Base-by-base conservation (phyloP, 2,113 vertebrate species). In the Hydrochoerus hydrochaeris region DNA sequence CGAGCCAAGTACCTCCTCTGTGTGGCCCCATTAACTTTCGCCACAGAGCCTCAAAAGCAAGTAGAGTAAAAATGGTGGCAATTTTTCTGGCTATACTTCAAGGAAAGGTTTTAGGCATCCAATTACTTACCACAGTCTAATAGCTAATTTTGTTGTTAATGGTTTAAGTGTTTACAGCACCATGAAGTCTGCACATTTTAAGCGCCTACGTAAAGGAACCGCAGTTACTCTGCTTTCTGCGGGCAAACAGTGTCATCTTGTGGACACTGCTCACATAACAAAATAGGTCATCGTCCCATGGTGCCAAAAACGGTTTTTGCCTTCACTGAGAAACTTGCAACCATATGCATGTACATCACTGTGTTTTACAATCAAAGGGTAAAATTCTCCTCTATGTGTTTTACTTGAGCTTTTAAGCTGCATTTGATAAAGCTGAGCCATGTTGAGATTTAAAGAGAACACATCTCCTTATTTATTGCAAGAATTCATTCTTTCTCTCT, bases 201-300 rank as follows among this genome's bases (percentile, higher is more conserved):
- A 54, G 83, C 71, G 75, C 71, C 0, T n/a, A 41, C 49, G 3
- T 17, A 58, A 26, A 87, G 24, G 11, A 3, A 75, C 44, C 0
- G 58, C n/a, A n/a, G 13, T 4, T 30, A 35, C 12, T 12, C 3
- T 0, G 0, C 52, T 30, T 85, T 98, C 32, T 63, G 3, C 98
- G 44, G 91, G 93, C 92, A 52, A 93, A 98, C 91, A 73, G 95
- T 98, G 98, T 98, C 99, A 99, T 97, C 99, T 96, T 96, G 98
- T 98, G 99, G 99, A 92, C 52, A 19, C 54, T 73, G 16, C 7
- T 49, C 2, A 82, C 85, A 95, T 94, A 96, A 60, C 44, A 13
- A 89, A 49, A 46, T 0, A 2, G 0, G 49, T 88, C 0, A 38
- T 87, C 0, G 19, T 38, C 44, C 38, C 32, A 1, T 1, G 32